Percentiles rank a stretch among this genome's conserved stretches.
Conservation (phyloP, 2,113 vertebrate genomes). For the Buteo buteo region DNA sequence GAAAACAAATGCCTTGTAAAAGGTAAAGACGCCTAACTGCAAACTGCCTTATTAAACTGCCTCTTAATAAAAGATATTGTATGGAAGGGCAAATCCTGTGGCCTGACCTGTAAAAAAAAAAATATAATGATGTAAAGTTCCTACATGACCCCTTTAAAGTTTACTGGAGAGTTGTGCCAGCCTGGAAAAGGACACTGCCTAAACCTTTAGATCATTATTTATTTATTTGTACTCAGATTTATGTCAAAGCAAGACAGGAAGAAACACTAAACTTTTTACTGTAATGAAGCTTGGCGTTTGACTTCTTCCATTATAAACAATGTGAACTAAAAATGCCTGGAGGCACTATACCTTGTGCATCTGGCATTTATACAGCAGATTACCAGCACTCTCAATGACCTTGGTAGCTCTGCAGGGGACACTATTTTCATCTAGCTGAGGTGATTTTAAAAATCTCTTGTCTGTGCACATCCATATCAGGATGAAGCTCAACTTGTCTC, state of each 20-base stretch:
- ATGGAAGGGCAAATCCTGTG: neutral
- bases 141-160: neutral
- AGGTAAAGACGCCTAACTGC: neutral
- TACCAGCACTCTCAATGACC: constrained; percentile 63
- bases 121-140: neutral
- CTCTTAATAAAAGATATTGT: neutral
- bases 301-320: constrained; percentile 59
- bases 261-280: constrained; percentile 44
- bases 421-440: constrained; percentile 60
- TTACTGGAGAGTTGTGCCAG: neutral
- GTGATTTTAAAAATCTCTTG: constrained; percentile 42
- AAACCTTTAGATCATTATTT: neutral
- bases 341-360: constrained; percentile 44
- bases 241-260: constrained; percentile 21
- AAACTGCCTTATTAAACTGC: neutral
- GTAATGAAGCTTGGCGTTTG: constrained; percentile 61
- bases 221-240: constrained; percentile 31
- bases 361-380: constrained; percentile 54
- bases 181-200: neutral
- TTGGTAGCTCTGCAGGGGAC: constrained; percentile 59
- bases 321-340: constrained; percentile 32
- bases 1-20: neutral
- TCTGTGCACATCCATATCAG: constrained; percentile 38
- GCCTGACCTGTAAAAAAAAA: neutral
- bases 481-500: constrained; percentile 20